Base-by-base conservation (phyloP, 2,888 invertebrate species). In the Oscheius sp. region DNA sequence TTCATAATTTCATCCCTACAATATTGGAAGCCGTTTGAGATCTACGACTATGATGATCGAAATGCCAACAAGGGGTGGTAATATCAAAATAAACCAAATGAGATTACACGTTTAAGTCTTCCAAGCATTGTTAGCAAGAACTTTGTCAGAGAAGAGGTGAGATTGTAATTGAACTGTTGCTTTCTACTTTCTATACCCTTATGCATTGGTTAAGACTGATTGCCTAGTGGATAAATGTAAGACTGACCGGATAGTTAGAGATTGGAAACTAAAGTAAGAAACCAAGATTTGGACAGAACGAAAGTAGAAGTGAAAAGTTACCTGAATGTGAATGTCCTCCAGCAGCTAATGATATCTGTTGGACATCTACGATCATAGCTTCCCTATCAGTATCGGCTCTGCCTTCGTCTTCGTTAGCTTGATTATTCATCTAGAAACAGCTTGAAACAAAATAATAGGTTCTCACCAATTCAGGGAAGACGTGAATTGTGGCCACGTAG, bases 401-500 rank as follows among this genome's bases (percentile, higher is more conserved):
- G 29, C 51, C 55, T 10, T 53, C 53, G 11, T 53, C 53, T 10
- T 53, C 53, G 13, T 50, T 50, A 13, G 53, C 13, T 53, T 53
- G n/a, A 42, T 42, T 42, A 4, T 53, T 53, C 53, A 53, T 29
- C 53, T 53, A 50, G 13, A 53, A 21, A 11, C 53, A 53, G 21
- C 21, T 29, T 47, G 11, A 65, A 21, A 5, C 1, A 53, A 1
- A 53, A 53, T 10, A 13, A 50, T n/a, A 50, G 50, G 29, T 21
- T n/a, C 80, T 76, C 47, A 90, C 89, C 58, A 99, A 91, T 90
- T 99, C 99, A 0, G 99, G 98, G 65, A 99, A 90, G 0, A 99
- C 97, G 90, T 99, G 99, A 0, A 99, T 97, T 0, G 98, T 98
- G 0, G 99, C 96, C 1, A 99, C 99, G 90, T 98, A 99, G 0